A percentile compares a stretch with the other conserved stretches of the same genome.
phyloP scores from a whole-genome alignment of 2,113 vertebrate genomes.

The Lagenorhynchus albirostris region DNA sequence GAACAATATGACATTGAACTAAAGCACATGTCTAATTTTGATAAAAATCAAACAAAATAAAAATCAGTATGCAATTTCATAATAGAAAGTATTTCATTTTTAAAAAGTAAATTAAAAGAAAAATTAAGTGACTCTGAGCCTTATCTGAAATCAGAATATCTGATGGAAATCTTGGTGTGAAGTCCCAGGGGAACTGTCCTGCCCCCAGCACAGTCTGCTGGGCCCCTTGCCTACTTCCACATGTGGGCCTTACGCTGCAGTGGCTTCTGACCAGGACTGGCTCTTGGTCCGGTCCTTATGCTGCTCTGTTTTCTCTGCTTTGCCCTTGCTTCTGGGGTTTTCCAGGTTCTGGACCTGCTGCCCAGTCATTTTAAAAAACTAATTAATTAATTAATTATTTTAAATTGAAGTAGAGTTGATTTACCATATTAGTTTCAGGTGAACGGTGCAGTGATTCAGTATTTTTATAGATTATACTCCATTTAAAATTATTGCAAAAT shows the following conservation, averaged over 20 bases:
- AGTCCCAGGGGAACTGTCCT: background rate
- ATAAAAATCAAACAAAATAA: background rate
- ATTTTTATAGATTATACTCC: background rate
- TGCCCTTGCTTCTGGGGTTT: background rate
- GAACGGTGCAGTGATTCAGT: background rate
- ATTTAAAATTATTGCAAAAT: background rate
- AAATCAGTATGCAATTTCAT: background rate
- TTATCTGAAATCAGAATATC: background rate
- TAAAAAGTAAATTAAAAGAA: background rate
- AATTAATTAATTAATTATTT: background rate
- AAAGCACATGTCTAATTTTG: background rate
- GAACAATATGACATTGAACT: background rate
- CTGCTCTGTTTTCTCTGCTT: background rate
- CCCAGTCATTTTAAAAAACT: background rate
- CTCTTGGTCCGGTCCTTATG: background rate
- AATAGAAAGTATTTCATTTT: background rate
- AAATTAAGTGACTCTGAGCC: background rate
- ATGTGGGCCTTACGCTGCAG: background rate
- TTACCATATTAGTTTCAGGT: background rate
- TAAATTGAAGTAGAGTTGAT: background rate
- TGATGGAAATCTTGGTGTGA: background rate
- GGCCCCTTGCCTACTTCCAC: background rate
- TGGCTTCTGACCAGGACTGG: background rate
- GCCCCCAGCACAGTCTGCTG: background rate
- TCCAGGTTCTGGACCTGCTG: background rate